Evolutionary conservation across 2,113 vertebrate species (phyloP), one percentile per base, ranked within the genome.

Genomic region (Petrocephalus microphthalmus): DNA sequence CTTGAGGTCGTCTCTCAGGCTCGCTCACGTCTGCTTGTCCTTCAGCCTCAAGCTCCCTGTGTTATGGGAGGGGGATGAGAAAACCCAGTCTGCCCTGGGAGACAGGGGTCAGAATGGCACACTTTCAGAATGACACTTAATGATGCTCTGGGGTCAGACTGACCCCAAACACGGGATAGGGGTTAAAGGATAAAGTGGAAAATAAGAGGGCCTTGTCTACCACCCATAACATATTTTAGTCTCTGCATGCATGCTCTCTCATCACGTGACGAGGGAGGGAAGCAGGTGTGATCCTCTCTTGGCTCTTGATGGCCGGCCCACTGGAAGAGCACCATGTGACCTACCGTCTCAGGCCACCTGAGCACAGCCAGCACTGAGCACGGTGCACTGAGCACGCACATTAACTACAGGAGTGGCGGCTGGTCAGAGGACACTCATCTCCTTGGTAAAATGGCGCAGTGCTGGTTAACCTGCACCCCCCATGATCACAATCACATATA

Each of bases 11-110:
- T 19, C 15, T 78, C 33, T 78, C 33, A 3, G 15, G 29, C 71
- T 42, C 4, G 6, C 71, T 87, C 54, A 94, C 93, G 93, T 92
- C 92, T 88, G 91, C 91, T 92, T 92, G 94, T 95, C 94, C 92
- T 94, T 86, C 22, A 51, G 85, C 86, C 22, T 85, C 85, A 42
- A 87, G 95, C 94, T 95, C 95, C 95, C 94, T 94, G 93, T 95
- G 94, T 95, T 95, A 94, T 94, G 93, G 94, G 95, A 94, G 92
- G 92, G 90, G 94, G 94, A 95, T 95, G 95, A 92, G 92, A 94
- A 95, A 95, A 57, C 45, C 94, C 93, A 96, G 95, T 93, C 94
- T 95, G 91, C 92, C 94, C 94, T 94, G 93, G 93, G 91, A 94
- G 94, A 95, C 94, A 95, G 49, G 49, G 84, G 82, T 89, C 71